Base-by-base conservation (phyloP, 2,888 invertebrate species). In the Drosophila nigritarsus region DNA sequence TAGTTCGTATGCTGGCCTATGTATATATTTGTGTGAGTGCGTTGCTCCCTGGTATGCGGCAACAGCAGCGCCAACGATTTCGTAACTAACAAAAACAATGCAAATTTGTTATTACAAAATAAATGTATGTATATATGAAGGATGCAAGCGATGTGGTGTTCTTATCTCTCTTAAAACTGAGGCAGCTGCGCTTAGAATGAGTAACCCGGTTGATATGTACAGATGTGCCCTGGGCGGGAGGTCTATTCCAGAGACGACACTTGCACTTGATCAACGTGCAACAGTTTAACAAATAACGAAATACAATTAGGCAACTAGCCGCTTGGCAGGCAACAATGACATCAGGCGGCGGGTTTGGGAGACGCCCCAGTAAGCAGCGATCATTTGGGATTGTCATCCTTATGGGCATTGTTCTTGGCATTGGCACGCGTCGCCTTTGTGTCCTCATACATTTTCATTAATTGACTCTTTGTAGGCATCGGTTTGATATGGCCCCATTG, bases 401-500 rank as follows among this genome's bases (percentile, higher is more conserved):
- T 72, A 55, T 51, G 65, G 27, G 77, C 70, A 55, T 53, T 73
- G 20, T 76, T 75, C 59, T 91, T 91, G 34, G 82, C 80, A 29
- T 80, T 87, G 32, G 91, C 90, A 5, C 91, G 89, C 32, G 87
- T 88, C 0, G 92, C 92, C 77, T 92, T 92, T 59, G 91, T 90
- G 45, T 95, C 95, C 85, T 94, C 94, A 67, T 95, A 94, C 78
- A 94, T 94, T 78, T 95, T 94, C 75, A 95, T 94, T 32, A 96
- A 82, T 79, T 94, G 95, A 36, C 94, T 95, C 89, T 95, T 95
- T 29, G 95, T 95, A 24, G 97, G 96, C 38, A 97, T 95, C n/a
- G 97, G 97, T 91, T 96, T 96, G 70, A 98, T 96, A 92, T 96
- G 96, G 58, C 98, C 98, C 91, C 95, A 94, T 84, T 95, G 95